These are phyloP conservation scores for Ctenodactylus gundi DNA, from an alignment of 2,113 vertebrate species.

Conservation along the genomic window DNA sequence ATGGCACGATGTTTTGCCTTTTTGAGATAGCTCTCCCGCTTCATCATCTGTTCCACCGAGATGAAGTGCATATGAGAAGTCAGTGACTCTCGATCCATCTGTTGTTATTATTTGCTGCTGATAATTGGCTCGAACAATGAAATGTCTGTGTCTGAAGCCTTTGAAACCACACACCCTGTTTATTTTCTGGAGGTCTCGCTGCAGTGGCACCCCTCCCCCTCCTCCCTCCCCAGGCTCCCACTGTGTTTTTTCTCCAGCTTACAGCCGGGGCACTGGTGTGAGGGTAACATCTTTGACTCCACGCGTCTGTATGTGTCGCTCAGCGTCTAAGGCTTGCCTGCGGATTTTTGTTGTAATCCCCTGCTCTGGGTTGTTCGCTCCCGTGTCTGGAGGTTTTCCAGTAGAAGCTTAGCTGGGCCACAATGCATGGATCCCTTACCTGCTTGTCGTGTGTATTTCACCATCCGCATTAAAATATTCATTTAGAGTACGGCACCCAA, in stretches of 20 bases:
- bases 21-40: slow-evolving; percentile 93
- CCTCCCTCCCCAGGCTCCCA: slow-evolving; percentile 46
- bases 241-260: slow-evolving; percentile 79
- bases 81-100: slow-evolving; percentile 98
- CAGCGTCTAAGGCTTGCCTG: slow-evolving; percentile 82
- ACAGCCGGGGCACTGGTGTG: slow-evolving; percentile 83
- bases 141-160: slow-evolving; percentile 98
- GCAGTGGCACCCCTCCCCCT: slow-evolving; percentile 59
- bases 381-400: slow-evolving; percentile 49
- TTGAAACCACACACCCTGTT: slow-evolving; percentile 97
- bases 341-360: slow-evolving; percentile 81
- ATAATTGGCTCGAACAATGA: slow-evolving; percentile 99
- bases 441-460: slow-evolving; percentile 81
- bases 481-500: slow-evolving; percentile 80
- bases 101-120: slow-evolving; percentile 99
- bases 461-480: slow-evolving; percentile 83
- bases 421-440: slow-evolving; percentile 73
- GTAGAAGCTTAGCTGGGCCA: slow-evolving; percentile 74
- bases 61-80: slow-evolving; percentile 94
- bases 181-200: slow-evolving; percentile 91
- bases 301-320: slow-evolving; percentile 87
- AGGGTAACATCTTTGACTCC: slow-evolving; percentile 89
- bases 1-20: slow-evolving; percentile 89
- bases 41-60: slow-evolving; percentile 97
- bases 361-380: slow-evolving; percentile 71